A percentile compares a stretch with the other conserved stretches of the same genome.
Evolutionary conservation across 23 tunicate genomes (phyloP).

Genomic region (Botrylloides violaceus): DNA sequence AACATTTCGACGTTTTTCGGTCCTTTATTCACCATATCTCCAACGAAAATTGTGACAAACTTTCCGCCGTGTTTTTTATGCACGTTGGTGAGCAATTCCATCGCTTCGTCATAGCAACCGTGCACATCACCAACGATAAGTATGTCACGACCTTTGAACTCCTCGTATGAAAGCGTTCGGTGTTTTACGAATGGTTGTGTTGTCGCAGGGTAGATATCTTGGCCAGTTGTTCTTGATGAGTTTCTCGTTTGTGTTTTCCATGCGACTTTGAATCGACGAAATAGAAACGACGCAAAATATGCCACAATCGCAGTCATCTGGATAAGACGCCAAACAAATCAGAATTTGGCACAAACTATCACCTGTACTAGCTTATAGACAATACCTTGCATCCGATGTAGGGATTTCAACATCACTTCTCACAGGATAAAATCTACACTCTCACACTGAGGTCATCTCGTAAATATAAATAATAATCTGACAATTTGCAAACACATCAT

Average conservation of each 20-base stretch:
- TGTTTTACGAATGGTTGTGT: slow-evolving; percentile 45
- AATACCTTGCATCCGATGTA: no score
- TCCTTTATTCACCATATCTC: slow-evolving; percentile 88
- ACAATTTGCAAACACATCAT: no score
- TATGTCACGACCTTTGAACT: slow-evolving; percentile 43
- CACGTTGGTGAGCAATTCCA: slow-evolving; percentile 14
- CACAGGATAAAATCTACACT: no score
- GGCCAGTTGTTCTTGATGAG: neutral
- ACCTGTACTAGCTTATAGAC: no score
- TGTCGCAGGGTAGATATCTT: neutral
- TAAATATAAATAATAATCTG: no score
- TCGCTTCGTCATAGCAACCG: slow-evolving; percentile 64
- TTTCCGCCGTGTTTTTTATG: slow-evolving; percentile 9
- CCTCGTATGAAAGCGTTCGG: slow-evolving; percentile 22
- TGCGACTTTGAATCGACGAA: neutral
- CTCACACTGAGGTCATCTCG: no score
- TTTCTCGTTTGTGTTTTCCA: no score
- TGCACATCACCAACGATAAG: slow-evolving; percentile 80
- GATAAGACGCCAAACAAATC: no score
- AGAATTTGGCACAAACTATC: no score
- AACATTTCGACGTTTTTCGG: slow-evolving; percentile 64
- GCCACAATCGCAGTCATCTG: neutral
- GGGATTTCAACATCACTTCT: no score
- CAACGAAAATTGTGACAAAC: slow-evolving; percentile 61
- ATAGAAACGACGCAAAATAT: neutral